phyloP scores from a whole-genome alignment of 64 coral and sea anemone genomes.

The Montipora sp. region DNA sequence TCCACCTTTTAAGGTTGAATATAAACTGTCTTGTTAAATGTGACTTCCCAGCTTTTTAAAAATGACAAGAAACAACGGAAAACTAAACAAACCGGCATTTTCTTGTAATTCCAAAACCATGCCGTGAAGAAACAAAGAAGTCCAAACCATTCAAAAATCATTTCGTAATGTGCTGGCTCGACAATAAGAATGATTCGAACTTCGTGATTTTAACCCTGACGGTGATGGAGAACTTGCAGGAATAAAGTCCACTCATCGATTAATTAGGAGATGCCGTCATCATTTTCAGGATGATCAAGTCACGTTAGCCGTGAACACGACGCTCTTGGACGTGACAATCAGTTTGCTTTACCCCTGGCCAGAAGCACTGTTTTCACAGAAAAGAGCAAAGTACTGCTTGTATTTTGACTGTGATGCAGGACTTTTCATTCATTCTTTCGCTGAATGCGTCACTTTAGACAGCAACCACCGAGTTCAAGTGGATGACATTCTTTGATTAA shows the following conservation, averaged over 20 bases:
- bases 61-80: too few species aligned
- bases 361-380: not conserved
- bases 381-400: not conserved
- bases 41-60: too few species aligned
- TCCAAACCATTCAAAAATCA: too few species aligned
- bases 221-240: not conserved
- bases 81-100: too few species aligned
- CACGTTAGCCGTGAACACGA: not conserved
- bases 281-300: not conserved
- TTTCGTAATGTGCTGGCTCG: too few species aligned
- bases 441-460: not conserved
- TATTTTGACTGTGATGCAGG: not conserved
- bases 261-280: not conserved
- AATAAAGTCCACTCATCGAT: not conserved
- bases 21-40: too few species aligned
- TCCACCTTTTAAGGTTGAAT: too few species aligned
- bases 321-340: not conserved
- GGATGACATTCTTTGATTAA: not conserved
- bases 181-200: too few species aligned
- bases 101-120: too few species aligned
- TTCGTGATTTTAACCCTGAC: too few species aligned
- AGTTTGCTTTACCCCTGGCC: not conserved
- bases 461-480: not conserved
- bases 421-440: not conserved
- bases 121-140: too few species aligned